Evolutionary conservation across 2,888 invertebrate species (phyloP), one percentile per base, ranked within the genome.

Genomic region (Calameuta pallipes): DNA sequence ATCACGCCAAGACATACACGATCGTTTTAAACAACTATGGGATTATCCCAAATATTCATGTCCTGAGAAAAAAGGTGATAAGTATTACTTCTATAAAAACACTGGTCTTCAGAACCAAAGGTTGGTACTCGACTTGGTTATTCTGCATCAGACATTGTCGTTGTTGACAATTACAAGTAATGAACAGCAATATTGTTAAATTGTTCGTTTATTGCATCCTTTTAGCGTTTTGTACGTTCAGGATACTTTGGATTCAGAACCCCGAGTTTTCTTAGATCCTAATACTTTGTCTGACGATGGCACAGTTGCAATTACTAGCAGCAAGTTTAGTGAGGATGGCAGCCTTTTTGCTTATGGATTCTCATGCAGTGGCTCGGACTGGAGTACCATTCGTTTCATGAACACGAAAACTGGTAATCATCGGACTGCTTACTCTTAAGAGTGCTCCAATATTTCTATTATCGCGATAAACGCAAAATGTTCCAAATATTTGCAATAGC

Each of bases 81-180:
- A 94, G 89, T 99, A 98, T 92, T 99, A 97, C 92, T 98, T 97
- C 92, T 96, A 95, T 87, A 96, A 96, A 93, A 99, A 99, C 90
- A 95, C 97, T 68, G 99, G 99, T 1, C 93, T 99, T 78, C 99
- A 99, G 92, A 99, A 99, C 92, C 99, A 99, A 92, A 96, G 96
- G 97, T 97, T 87, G 81, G 37, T 78, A 70, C 31, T 12, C 56
- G 30, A 31, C n/a, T 69, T 33, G n/a, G n/a, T 31, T 36, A 30
- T 31, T 41, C n/a, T 69, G 87, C 92, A 92, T 86, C 71, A 13
- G 23, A 69, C 3, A 73, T 34, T 35, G 31, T 73, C 30, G 30
- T 69, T 75, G 30, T 71, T 33, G 37, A n/a, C 74, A 70, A 35
- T 73, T n/a, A n/a, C 15, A 37, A 23, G 30, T 36, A 31, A 15